Evolutionary conservation across 37 sponge, comb jelly and placozoan species (phyloP).

Genomic region (Ephydatia muelleri): DNA sequence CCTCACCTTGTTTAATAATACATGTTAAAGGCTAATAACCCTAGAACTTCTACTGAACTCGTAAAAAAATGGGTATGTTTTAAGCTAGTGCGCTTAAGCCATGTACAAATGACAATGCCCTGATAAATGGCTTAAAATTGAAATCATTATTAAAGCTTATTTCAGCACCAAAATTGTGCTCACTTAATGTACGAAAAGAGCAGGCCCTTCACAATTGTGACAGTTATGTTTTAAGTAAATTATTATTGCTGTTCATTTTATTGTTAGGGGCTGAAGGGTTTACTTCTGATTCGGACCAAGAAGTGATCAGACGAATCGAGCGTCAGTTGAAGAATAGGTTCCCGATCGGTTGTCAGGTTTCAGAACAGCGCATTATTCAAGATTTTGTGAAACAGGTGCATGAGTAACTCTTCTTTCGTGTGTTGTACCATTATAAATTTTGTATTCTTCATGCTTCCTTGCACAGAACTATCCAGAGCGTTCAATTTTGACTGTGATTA

Average conservation of each 20-base stretch:
- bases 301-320: conserved; percentile 90
- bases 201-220: neutral
- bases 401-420: neutral
- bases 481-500: conserved; percentile 80
- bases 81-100: no score
- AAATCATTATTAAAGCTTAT: no score
- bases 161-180: neutral
- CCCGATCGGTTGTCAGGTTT: conserved; percentile 96
- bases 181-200: neutral
- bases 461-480: conserved; percentile 91
- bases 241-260: neutral
- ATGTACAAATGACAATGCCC: no score
- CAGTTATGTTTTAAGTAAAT: neutral
- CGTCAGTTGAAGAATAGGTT: conserved; percentile 93
- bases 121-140: no score
- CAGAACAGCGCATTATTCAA: conserved; percentile 96
- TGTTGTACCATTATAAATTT: neutral
- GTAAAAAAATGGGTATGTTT: no score
- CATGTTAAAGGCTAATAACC: no score
- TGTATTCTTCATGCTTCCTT: neutral
- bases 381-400: conserved; percentile 92
- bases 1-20: no score
- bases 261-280: conserved; percentile 91
- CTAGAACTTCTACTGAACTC: no score
- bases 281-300: conserved; percentile 88